Conservation (phyloP, 64 coral and sea anemone genomes). For the Dendrophyllia cribrosa region DNA sequence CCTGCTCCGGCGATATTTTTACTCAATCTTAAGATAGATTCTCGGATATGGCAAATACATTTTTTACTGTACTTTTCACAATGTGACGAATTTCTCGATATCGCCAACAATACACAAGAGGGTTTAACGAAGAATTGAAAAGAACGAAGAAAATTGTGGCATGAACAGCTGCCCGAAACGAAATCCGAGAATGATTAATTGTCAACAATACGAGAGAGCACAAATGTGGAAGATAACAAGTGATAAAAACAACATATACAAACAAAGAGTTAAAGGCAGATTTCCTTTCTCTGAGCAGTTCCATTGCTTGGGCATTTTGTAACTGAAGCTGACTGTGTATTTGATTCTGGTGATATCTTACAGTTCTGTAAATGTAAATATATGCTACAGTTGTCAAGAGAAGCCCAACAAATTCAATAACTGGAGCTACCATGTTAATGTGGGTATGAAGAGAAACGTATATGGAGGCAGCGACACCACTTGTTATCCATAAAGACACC, state of each 20-base stretch:
- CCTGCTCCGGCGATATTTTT: too few relatives aligned
- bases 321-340: neutral
- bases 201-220: neutral
- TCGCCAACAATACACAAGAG: slow-evolving; percentile 47
- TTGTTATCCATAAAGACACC: slow-evolving; percentile 5
- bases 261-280: neutral
- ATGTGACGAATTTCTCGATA: slow-evolving; percentile 39
- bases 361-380: slow-evolving; percentile 18
- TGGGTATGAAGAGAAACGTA: neutral
- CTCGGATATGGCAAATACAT: neutral
- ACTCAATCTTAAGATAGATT: too few relatives aligned
- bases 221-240: slow-evolving; percentile 22
- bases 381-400: slow-evolving; percentile 6
- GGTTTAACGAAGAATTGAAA: slow-evolving; percentile 33
- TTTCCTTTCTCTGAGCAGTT: neutral
- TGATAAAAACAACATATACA: neutral
- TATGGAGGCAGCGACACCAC: neutral
- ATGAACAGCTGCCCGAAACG: neutral
- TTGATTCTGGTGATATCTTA: slow-evolving; percentile 9
- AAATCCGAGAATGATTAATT: neutral
- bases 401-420: neutral
- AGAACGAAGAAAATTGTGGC: slow-evolving; percentile 1
- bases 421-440: neutral
- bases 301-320: neutral
- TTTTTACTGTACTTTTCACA: neutral